Percentiles rank a stretch among this genome's conserved stretches.
These are phyloP conservation scores for Otis tarda DNA, from an alignment of 2,113 vertebrate species.

Conservation along the genomic window DNA sequence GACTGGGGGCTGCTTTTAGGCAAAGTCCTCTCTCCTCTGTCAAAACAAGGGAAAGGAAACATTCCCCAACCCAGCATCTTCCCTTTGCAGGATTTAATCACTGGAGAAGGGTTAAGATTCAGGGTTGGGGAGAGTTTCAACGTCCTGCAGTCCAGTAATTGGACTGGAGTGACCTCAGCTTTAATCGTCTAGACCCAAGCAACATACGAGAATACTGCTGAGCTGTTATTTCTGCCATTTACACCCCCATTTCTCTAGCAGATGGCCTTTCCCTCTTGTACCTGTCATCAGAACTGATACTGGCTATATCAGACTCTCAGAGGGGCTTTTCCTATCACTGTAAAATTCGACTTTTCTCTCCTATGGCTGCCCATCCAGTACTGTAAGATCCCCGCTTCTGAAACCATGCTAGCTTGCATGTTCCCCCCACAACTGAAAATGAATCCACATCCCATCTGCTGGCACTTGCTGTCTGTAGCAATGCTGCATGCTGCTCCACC, in stretches of 20 bases:
- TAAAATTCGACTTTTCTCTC: neutral
- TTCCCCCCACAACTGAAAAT: neutral
- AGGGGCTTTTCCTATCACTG: neutral
- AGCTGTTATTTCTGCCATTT: conserved; percentile 32
- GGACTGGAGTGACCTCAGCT: neutral
- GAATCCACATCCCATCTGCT: neutral
- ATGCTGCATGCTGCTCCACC: neutral
- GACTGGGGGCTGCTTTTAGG: neutral
- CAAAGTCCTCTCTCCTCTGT: neutral
- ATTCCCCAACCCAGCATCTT: neutral
- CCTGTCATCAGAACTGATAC: neutral
- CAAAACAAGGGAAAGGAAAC: neutral
- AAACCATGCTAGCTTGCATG: neutral
- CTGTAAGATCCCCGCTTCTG: neutral
- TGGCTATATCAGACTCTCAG: neutral
- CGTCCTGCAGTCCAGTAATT: neutral
- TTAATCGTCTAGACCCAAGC: neutral
- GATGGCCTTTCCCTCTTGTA: neutral
- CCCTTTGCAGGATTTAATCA: neutral
- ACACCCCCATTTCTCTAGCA: neutral
- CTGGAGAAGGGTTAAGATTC: neutral
- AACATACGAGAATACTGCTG: neutral
- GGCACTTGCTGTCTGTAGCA: neutral
- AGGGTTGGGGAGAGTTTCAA: neutral
- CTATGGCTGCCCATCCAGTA: neutral